Conservation (phyloP, 2,888 invertebrate genomes). For the Diaprepes abbreviatus region DNA sequence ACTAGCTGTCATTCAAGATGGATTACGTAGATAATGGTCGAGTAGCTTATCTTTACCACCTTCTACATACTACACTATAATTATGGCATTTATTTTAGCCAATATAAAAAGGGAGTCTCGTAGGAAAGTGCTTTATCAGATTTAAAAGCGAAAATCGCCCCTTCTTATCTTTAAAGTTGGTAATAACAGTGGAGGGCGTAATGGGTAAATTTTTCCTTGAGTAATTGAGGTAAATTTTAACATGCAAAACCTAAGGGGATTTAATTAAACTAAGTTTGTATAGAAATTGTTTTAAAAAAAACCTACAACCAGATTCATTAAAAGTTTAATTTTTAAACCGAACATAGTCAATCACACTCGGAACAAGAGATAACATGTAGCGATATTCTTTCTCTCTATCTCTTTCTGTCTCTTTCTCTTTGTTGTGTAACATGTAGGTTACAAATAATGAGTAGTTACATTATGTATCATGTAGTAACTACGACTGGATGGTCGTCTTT, state of each 20-base stretch:
- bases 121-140: slow-evolving; percentile 11
- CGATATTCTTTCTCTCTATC: too few species aligned
- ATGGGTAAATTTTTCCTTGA: slow-evolving; percentile 6
- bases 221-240: slow-evolving; percentile 18
- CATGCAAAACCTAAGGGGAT: slow-evolving; percentile 9
- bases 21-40: slow-evolving; percentile 18
- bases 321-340: too few species aligned
- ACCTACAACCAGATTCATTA: too few species aligned
- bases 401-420: too few species aligned
- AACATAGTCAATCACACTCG: too few species aligned
- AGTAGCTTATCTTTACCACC: slow-evolving; percentile 22
- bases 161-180: slow-evolving; percentile 23
- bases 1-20: slow-evolving; percentile 25
- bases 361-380: too few species aligned
- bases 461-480: too few species aligned
- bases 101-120: slow-evolving; percentile 13
- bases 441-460: too few species aligned
- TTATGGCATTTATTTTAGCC: slow-evolving; percentile 24
- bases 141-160: slow-evolving; percentile 16
- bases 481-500: too few species aligned
- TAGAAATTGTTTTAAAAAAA: too few species aligned
- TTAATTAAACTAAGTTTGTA: neutral
- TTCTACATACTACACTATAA: slow-evolving; percentile 11
- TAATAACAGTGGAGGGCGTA: slow-evolving; percentile 10
- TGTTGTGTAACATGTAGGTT: too few species aligned